phyloP scores from a whole-genome alignment of 2,113 vertebrate genomes.

The Pristiophorus japonicus region DNA sequence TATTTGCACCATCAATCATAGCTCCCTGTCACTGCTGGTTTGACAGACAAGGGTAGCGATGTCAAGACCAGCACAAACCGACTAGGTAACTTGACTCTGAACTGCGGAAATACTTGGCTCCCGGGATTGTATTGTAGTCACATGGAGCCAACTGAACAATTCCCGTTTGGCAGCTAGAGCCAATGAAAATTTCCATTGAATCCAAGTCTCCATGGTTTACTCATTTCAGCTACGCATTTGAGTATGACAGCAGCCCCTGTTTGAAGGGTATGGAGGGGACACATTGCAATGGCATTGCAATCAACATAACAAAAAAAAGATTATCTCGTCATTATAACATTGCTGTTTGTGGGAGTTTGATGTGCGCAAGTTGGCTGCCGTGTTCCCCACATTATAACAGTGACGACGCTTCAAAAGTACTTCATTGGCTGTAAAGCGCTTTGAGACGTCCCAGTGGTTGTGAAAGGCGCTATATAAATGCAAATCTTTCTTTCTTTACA shows the following conservation, averaged over 20 bases:
- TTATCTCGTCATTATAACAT: too few relatives aligned
- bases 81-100: not conserved
- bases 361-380: too few relatives aligned
- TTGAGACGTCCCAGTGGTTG: too few relatives aligned
- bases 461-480: too few relatives aligned
- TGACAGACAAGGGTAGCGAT: not conserved
- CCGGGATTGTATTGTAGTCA: not conserved
- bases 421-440: too few relatives aligned
- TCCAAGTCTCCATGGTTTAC: not conserved
- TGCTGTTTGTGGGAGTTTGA: too few relatives aligned
- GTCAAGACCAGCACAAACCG: not conserved
- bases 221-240: not conserved
- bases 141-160: not conserved
- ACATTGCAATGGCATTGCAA: not conserved
- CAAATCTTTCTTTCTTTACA: too few relatives aligned
- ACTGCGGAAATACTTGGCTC: not conserved
- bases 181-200: not conserved
- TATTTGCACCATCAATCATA: conserved; percentile 25
- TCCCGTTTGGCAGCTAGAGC: not conserved
- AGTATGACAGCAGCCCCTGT: not conserved
- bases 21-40: not conserved
- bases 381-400: too few relatives aligned
- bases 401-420: too few relatives aligned
- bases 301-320: too few relatives aligned
- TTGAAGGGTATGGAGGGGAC: not conserved